Base-by-base conservation (phyloP, 2,888 invertebrate species). In the Volucella zonaria region DNA sequence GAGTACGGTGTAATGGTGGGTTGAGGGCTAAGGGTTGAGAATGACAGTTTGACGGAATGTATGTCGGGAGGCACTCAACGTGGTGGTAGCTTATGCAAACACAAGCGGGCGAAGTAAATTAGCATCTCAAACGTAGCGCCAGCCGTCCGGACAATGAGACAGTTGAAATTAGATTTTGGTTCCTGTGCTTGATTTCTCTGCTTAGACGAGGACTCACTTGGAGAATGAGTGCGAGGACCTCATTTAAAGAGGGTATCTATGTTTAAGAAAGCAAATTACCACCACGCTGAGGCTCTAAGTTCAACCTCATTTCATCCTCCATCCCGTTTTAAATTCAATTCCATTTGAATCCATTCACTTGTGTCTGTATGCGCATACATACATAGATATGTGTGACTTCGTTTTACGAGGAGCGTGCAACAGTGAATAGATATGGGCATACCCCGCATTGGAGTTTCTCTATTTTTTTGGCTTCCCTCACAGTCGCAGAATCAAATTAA, bases 91-190 rank as follows among this genome's bases (percentile, higher is more conserved):
- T 74, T 54, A 42, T 31, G 15, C 64, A 51, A 56, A 58, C 43
- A 75, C 54, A 54, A 64, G 49, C 56, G 49, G 49, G 58, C 58
- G 42, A 75, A 75, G 67, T 75, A 66, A 75, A 75, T 75, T 75
- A 75, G 75, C 75, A 75, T 75, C 66, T 75, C 66, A 75, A 75
- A 67, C 51, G 45, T 51, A 59, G 75, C 23, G 14, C 58, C 75
- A 58, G 75, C 31, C 31, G 31, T 58, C 58, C 42, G 31, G 58
- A 31, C 75, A 66, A 75, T 75, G 66, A 75, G 75, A 75, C 75
- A 75, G 14, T 75, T 67, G 75, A 66, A 75, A 75, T 75, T 75
- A 75, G 75, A 75, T 75, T 75, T 67, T 9, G 75, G 75, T 75
- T 67, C 75, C 51, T 67, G 51, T 59, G 66, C 66, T 59, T 75